Evolutionary conservation across 2,797 vertebrate species (phyloP), one percentile per base, ranked within the genome.

Genomic region (Gallirallus australis): DNA sequence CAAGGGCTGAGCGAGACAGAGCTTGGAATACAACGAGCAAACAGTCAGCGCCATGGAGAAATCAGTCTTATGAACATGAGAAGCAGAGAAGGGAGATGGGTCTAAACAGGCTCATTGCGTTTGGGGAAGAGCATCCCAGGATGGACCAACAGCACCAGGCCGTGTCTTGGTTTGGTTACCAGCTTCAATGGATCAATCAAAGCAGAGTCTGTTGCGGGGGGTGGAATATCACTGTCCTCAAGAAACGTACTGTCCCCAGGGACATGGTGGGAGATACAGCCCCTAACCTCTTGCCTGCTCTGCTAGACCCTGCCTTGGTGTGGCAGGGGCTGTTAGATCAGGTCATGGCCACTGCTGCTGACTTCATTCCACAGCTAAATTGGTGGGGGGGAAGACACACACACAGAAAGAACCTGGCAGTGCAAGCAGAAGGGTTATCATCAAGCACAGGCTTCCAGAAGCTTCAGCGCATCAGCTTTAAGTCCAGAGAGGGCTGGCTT

Each of bases 241-340:
- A 24, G 16, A 27, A 25, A 70, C n/a, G 18, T 2, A n/a, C 27
- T 65, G 61, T 4, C 31, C 47, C 28, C 25, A 50, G 17, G 48
- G 19, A 19, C 14, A 45, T 2, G 0, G 5, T 7, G 21, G 15
- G 1, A 47, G 14, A 21, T 70, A 28, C 25, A 70, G 45, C 9
- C 53, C n/a, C 65, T 35, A 15, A 20, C 18, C 23, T 57, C 30
- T 59, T 73, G 15, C 25, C 61, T 79, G 48, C 72, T 78, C 57
- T 80, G 54, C 56, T 31, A 20, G n/a, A 28, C 33, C 28, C 33
- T 31, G 31, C 33, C 8, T 2, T 7, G 6, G n/a, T 15, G 35
- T 25, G 30, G 28, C 2, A 1, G 15, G 37, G 19, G n/a, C 33
- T 64, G 20, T 53, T 37, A 21, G 31, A 16, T 23, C 56, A 56